Conservation (phyloP, 2,797 vertebrate species). For the Emys orbicularis region DNA sequence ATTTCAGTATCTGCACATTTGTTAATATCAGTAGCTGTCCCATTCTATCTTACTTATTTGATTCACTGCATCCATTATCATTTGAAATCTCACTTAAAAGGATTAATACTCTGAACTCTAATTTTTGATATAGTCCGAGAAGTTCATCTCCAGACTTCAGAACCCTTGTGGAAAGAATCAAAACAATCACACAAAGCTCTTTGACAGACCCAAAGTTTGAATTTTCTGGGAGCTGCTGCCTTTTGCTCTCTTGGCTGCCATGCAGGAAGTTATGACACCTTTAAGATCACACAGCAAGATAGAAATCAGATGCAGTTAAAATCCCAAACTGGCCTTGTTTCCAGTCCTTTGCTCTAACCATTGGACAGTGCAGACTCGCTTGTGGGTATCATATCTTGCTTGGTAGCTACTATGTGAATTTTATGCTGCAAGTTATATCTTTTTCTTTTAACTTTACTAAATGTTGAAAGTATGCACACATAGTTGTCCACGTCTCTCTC, state of each 20-base stretch:
- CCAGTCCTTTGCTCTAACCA: rapidly evolving
- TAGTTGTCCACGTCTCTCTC: not conserved
- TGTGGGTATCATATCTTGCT: not conserved
- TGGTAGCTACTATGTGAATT: not conserved
- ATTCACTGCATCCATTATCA: not conserved
- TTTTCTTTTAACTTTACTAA: not conserved
- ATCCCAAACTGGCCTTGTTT: conserved; percentile 14
- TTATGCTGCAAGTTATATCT: not conserved
- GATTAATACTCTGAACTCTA: conserved; percentile 54
- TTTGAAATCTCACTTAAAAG: conserved; percentile 59
- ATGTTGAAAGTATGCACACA: not conserved
- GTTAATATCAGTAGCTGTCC: conserved; percentile 33
- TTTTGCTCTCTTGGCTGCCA: not conserved
- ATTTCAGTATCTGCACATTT: conserved; percentile 47
- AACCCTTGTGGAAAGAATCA: not conserved
- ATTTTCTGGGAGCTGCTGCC: conserved; percentile 24
- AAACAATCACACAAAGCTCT: not conserved
- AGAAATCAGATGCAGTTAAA: not conserved
- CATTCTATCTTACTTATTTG: conserved; percentile 37
- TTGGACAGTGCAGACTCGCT: not conserved
- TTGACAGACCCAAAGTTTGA: not conserved
- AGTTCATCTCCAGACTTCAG: conserved; percentile 39
- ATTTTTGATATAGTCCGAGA: conserved; percentile 31
- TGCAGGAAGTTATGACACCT: not conserved
- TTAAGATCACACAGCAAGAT: not conserved